Evolutionary conservation across 2,797 vertebrate genomes (phyloP).

Genomic region (Parauchenoglanis punctatus): DNA sequence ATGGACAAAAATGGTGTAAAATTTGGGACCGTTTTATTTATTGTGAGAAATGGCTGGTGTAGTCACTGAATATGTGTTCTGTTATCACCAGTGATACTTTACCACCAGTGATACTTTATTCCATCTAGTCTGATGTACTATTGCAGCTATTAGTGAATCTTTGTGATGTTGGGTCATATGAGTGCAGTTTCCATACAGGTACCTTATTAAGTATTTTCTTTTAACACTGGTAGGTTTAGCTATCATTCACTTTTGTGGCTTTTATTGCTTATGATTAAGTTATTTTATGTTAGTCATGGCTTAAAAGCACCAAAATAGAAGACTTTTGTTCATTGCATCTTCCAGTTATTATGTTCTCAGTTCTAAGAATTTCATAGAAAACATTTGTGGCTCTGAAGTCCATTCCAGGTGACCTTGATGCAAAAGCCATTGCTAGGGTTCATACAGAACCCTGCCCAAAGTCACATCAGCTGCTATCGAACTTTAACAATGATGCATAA

Average conservation of each 20-base stretch:
- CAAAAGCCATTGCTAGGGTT: conserved; percentile 5
- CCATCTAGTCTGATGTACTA: background rate
- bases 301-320: background rate
- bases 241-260: background rate
- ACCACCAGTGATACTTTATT: background rate
- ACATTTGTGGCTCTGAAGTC: background rate
- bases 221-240: background rate
- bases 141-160: background rate
- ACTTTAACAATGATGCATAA: conserved; percentile 62
- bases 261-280: background rate
- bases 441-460: conserved; percentile 41
- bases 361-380: background rate
- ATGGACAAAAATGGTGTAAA: background rate
- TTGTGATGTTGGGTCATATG: background rate
- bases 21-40: background rate
- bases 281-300: background rate
- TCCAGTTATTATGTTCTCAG: conserved; percentile 42
- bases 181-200: background rate
- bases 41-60: background rate
- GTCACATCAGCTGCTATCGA: conserved; percentile 30
- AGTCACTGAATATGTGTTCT: background rate
- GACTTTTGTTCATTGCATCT: background rate
- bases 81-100: background rate
- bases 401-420: conserved; percentile 26
- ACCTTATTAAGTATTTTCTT: background rate